These are phyloP conservation scores for Plestiodon gilberti DNA, from an alignment of 2,113 vertebrate species.

Conservation along the genomic window DNA sequence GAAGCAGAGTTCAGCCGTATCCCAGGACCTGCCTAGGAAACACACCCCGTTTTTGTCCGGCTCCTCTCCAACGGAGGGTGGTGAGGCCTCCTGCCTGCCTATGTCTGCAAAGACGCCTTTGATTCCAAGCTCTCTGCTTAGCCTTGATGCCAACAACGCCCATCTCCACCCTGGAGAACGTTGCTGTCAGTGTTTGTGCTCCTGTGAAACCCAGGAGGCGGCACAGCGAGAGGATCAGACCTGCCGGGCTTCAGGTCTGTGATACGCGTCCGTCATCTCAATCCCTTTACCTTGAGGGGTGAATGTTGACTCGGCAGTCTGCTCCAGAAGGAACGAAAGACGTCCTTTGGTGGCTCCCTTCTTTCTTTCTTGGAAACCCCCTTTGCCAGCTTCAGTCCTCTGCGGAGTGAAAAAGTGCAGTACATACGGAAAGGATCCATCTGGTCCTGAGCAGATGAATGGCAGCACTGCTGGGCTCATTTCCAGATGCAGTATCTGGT, in stretches of 20 bases:
- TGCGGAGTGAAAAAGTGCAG: neutral
- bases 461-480: no score
- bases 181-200: neutral
- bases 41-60: neutral
- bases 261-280: slow-evolving; percentile 30
- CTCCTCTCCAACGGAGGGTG: neutral
- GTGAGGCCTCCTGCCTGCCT: neutral
- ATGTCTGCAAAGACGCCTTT: neutral
- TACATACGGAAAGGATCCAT: neutral
- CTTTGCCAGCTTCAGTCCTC: neutral
- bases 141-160: neutral
- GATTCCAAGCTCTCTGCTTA: no score
- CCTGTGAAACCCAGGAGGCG: fast-evolving
- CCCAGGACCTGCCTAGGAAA: neutral
- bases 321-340: fast-evolving
- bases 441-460: neutral
- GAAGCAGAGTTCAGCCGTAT: neutral
- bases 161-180: no score
- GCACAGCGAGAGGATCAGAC: neutral
- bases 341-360: neutral
- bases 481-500: no score
- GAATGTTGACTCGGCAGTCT: neutral
- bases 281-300: fast-evolving
- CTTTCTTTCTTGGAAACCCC: neutral
- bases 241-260: fast-evolving